Evolutionary conservation across 2,113 vertebrate genomes (phyloP).

Genomic region (Xyliphius kryptos): DNA sequence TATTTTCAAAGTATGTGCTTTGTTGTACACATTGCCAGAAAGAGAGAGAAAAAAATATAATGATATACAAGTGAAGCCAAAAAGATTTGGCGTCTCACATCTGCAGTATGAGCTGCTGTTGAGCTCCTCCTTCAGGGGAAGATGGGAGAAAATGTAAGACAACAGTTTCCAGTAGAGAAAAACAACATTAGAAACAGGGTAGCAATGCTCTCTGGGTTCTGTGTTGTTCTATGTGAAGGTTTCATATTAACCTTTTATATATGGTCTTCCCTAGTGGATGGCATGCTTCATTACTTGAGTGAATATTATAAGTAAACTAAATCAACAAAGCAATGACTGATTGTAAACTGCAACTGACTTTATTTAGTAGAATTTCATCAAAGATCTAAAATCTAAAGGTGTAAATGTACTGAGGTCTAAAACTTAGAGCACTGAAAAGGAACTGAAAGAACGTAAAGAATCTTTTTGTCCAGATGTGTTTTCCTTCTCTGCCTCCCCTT

Average conservation of each 20-base stretch:
- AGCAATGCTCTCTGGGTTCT: slow-evolving; percentile 22
- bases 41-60: slow-evolving; percentile 50
- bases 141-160: slow-evolving; percentile 47
- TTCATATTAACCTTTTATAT: slow-evolving; percentile 11
- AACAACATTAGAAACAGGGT: slow-evolving; percentile 51
- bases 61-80: slow-evolving; percentile 52
- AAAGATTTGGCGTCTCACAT: slow-evolving; percentile 46
- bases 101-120: slow-evolving; percentile 31
- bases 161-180: slow-evolving; percentile 46
- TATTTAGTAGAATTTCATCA: too few relatives aligned
- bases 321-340: background rate
- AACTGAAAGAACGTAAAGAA: background rate
- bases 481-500: slow-evolving; percentile 50
- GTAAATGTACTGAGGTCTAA: too few relatives aligned
- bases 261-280: background rate
- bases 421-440: background rate
- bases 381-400: background rate
- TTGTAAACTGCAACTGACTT: background rate
- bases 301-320: background rate
- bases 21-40: slow-evolving; percentile 46
- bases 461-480: slow-evolving; percentile 58
- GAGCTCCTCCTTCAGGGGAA: slow-evolving; percentile 50
- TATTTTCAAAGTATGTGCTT: slow-evolving; percentile 37
- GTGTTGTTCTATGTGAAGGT: slow-evolving; percentile 12
- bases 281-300: background rate